Evolutionary conservation across 2,888 invertebrate species (phyloP).

Genomic region (Dione vanillae): DNA sequence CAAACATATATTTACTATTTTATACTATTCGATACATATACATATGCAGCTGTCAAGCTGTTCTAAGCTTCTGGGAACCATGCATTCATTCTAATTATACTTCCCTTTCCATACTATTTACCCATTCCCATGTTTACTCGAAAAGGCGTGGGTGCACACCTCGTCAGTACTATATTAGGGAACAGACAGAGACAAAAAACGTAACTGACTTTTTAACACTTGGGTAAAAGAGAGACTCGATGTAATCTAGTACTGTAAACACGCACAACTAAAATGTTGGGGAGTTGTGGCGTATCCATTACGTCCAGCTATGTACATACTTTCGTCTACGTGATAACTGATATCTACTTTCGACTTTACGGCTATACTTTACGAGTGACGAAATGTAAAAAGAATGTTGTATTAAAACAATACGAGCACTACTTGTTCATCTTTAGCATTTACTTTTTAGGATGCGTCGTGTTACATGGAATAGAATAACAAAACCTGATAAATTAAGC

Average conservation of each 20-base stretch:
- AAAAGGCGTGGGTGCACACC: conserved; percentile 78
- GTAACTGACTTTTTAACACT: conserved; percentile 57
- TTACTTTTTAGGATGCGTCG: conserved; percentile 17
- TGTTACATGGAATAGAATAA: neutral
- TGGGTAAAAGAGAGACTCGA: conserved; percentile 64
- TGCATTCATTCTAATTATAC: conserved; percentile 81
- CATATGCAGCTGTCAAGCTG: conserved; percentile 38
- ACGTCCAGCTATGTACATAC: conserved; percentile 57
- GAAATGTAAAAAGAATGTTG: conserved; percentile 37
- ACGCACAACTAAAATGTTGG: conserved; percentile 63
- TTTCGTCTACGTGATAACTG: conserved; percentile 57
- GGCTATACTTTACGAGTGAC: conserved; percentile 38
- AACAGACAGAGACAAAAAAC: conserved; percentile 75
- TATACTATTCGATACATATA: conserved; percentile 19
- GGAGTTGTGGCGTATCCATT: conserved; percentile 71
- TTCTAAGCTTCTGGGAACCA: conserved; percentile 56
- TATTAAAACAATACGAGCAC: conserved; percentile 30
- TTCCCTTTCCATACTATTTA: conserved; percentile 80
- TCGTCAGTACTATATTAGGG: conserved; percentile 75
- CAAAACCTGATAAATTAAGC: conserved; percentile 1
- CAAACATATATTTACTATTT: conserved; percentile 6
- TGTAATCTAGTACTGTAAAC: conserved; percentile 63
- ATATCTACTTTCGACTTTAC: conserved; percentile 71
- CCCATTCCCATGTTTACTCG: conserved; percentile 79
- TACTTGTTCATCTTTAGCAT: conserved; percentile 14